Conservation (phyloP, 2,113 vertebrate species). For the Prunella fulvescens region DNA sequence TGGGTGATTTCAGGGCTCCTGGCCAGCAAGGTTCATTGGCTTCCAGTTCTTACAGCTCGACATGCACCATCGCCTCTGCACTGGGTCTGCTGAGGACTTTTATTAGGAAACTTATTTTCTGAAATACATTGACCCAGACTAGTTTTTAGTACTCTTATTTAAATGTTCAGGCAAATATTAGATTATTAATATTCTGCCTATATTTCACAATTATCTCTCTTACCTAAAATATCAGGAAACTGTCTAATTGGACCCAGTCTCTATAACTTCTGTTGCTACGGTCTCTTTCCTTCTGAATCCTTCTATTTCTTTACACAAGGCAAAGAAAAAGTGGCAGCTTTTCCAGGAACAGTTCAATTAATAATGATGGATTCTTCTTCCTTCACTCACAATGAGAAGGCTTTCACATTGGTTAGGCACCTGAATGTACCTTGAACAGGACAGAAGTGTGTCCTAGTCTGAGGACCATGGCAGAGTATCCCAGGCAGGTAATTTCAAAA, state of each 20-base stretch:
- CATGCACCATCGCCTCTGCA: not conserved
- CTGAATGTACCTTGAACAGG: not conserved
- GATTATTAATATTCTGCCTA: conserved; percentile 1
- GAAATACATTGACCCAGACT: not conserved
- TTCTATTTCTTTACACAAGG: not conserved
- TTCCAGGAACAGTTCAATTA: not conserved
- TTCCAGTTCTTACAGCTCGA: not conserved
- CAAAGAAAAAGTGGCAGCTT: not conserved
- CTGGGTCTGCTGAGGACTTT: not conserved
- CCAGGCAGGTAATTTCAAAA: not conserved
- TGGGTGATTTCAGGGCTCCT: not conserved
- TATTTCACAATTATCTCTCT: not conserved
- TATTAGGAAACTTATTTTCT: not conserved
- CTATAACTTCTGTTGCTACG: not conserved
- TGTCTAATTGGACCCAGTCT: not conserved
- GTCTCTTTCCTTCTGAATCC: not conserved
- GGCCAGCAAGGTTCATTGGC: not conserved
- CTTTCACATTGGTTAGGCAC: not conserved
- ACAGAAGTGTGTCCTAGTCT: not conserved
- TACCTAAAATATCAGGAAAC: conserved; percentile 3
- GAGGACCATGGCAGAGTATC: not conserved
- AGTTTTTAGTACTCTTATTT: not conserved
- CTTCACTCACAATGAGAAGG: not conserved
- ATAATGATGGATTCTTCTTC: not conserved
- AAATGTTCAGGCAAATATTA: conserved; percentile 1